Evolutionary conservation across 2,113 vertebrate species (phyloP).

Genomic region (Aegithalos caudatus): DNA sequence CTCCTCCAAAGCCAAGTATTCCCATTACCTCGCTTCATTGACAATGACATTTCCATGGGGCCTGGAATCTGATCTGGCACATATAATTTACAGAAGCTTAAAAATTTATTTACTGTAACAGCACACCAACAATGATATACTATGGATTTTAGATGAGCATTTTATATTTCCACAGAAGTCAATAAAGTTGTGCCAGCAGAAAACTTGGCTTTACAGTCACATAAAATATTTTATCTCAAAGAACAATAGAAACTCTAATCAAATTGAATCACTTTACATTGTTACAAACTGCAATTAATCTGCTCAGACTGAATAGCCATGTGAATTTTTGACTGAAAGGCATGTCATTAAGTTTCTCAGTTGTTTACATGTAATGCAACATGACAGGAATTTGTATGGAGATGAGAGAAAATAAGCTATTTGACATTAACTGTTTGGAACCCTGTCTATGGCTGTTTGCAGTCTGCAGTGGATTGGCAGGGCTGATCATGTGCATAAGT

Average conservation of each 20-base stretch:
- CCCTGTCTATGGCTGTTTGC: background rate
- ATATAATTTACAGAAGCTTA: background rate
- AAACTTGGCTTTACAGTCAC: background rate
- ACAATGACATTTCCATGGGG: background rate
- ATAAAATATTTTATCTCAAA: background rate
- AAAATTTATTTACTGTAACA: background rate
- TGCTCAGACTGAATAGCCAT: background rate
- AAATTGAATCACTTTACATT: background rate
- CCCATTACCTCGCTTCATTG: background rate
- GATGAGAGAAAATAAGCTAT: background rate
- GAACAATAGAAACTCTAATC: background rate
- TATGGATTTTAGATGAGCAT: background rate
- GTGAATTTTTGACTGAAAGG: constrained; percentile 20
- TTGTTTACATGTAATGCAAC: constrained; percentile 27
- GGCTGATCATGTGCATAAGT: background rate
- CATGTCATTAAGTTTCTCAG: constrained; percentile 7
- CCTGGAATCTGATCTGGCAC: background rate
- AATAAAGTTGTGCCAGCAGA: background rate
- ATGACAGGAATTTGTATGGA: background rate
- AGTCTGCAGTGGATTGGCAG: background rate
- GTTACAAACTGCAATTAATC: constrained; percentile 10
- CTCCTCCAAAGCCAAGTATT: background rate
- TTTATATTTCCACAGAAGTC: background rate
- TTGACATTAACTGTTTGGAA: background rate
- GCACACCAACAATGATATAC: background rate